phyloP scores from a whole-genome alignment of 1,140 invertebrate genomes.

The Bombus consobrinus region DNA sequence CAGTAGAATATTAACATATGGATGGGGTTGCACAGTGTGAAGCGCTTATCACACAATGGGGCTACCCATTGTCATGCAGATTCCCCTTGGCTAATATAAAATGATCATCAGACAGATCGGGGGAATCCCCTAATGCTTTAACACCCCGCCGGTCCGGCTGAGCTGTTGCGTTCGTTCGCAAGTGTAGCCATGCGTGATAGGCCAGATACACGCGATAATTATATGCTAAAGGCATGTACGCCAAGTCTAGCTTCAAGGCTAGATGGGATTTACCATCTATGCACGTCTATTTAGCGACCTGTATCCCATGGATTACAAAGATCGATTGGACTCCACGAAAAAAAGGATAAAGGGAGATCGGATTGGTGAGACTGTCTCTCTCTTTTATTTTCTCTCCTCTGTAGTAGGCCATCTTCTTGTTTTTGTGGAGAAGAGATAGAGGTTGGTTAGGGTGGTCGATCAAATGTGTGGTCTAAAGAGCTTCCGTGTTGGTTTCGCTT shows the following conservation, averaged over 20 bases:
- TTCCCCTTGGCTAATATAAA: conserved; percentile 75
- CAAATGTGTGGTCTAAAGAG: conserved; percentile 17
- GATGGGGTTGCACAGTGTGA: conserved; percentile 68
- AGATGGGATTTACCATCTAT: conserved; percentile 26
- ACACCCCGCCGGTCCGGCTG: conserved; percentile 61
- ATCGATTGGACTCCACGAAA: conserved; percentile 8
- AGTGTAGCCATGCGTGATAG: conserved; percentile 60
- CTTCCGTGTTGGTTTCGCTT: conserved; percentile 9
- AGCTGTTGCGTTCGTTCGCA: conserved; percentile 63
- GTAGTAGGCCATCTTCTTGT: not conserved
- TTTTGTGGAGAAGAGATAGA: not conserved
- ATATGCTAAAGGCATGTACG: conserved; percentile 50
- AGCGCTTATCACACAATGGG: conserved; percentile 73
- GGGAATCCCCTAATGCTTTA: conserved; percentile 73
- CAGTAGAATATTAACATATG: conserved; percentile 70
- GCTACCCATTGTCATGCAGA: conserved; percentile 72
- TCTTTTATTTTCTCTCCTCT: not conserved
- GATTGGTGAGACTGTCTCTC: too few species aligned
- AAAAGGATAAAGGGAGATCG: not conserved
- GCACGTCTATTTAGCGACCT: conserved; percentile 13
- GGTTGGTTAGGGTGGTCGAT: not conserved
- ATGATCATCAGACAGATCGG: conserved; percentile 74
- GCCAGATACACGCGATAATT: conserved; percentile 53
- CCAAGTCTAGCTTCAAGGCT: conserved; percentile 14
- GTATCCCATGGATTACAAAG: conserved; percentile 34